These are phyloP conservation scores for Pavo muticus DNA, from an alignment of 2,113 vertebrate genomes.

Conservation along the genomic window DNA sequence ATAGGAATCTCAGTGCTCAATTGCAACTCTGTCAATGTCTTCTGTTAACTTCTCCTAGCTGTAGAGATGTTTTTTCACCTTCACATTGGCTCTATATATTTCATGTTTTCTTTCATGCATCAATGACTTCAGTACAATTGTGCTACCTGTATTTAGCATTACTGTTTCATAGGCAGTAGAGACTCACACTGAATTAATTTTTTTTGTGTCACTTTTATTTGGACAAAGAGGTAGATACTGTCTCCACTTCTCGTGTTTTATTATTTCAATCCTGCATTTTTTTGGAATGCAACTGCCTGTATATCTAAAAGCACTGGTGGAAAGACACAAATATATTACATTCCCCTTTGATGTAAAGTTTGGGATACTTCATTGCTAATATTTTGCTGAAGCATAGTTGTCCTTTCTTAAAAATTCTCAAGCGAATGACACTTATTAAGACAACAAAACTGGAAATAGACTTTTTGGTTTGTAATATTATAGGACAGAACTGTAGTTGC, in stretches of 20 bases:
- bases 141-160: background rate
- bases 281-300: background rate
- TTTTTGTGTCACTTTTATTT: background rate
- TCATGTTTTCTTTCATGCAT: background rate
- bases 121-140: background rate
- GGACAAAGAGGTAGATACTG: background rate
- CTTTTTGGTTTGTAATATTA: background rate
- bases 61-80: background rate
- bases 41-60: background rate
- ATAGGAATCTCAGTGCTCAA: background rate
- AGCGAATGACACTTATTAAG: background rate
- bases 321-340: background rate
- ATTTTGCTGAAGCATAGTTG: background rate
- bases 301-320: background rate
- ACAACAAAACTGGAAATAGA: background rate
- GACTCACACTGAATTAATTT: background rate
- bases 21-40: background rate
- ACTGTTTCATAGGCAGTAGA: background rate
- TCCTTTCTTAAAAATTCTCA: background rate
- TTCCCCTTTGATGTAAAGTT: background rate
- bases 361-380: background rate
- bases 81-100: background rate
- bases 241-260: background rate
- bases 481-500: background rate
- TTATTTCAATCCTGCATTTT: background rate